Evolutionary conservation across 2,888 invertebrate genomes (phyloP).

Genomic region (Epinotia demarniana): DNA sequence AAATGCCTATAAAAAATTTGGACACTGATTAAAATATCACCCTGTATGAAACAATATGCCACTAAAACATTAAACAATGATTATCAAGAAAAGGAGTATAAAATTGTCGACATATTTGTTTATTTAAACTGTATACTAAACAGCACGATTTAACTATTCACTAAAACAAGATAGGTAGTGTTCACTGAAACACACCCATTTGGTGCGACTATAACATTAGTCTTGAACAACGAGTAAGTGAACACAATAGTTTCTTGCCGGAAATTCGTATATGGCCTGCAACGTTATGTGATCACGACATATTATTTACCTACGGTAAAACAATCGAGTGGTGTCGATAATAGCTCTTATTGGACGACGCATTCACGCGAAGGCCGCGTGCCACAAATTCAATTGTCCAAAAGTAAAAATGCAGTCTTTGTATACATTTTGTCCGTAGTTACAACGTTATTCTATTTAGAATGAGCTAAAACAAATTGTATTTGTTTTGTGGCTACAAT

Average conservation of each 20-base stretch:
- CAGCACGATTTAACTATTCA: too few species aligned
- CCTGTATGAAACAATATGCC: too few species aligned
- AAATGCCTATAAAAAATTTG: too few species aligned
- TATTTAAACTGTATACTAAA: too few species aligned
- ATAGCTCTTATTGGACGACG: conserved; percentile 42
- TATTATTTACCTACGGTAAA: conserved; percentile 31
- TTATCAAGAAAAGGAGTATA: too few species aligned
- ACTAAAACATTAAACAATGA: too few species aligned
- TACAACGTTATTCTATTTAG: not conserved
- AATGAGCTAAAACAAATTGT: conserved; percentile 50
- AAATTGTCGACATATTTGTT: too few species aligned
- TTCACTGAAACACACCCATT: not conserved
- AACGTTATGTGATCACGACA: conserved; percentile 18
- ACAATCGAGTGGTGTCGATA: conserved; percentile 42
- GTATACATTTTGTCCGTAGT: not conserved
- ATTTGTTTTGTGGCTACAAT: conserved; percentile 58
- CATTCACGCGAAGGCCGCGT: conserved; percentile 55
- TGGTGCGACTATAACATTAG: not conserved
- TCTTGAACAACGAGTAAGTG: not conserved
- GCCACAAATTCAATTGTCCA: conserved; percentile 46
- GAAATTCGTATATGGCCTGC: conserved; percentile 18
- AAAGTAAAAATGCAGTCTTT: not conserved
- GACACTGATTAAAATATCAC: too few species aligned
- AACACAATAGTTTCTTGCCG: conserved; percentile 3
- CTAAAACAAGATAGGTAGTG: too few species aligned